phyloP scores from a whole-genome alignment of 2,797 vertebrate genomes.

The Paratrypauchen microcephalus region DNA sequence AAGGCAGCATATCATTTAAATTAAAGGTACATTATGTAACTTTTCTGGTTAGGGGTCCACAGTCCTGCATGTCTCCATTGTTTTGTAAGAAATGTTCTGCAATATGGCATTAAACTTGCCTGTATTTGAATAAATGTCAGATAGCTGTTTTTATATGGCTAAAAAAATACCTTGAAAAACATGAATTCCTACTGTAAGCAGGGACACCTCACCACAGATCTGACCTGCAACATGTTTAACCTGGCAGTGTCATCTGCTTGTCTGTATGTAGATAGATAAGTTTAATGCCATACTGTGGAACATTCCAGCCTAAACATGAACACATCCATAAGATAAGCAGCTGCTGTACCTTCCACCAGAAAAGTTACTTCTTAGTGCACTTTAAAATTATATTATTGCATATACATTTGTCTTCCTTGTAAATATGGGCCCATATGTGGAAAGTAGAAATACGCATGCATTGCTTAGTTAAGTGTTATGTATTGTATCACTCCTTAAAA shows the following conservation, averaged over 20 bases:
- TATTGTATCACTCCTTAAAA: background rate
- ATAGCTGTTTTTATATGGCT: background rate
- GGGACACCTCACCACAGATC: no score
- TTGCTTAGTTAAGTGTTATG: background rate
- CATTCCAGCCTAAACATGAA: background rate
- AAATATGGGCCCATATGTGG: background rate
- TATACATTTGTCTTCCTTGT: slow-evolving; percentile 5
- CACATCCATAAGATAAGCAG: background rate
- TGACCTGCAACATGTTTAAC: no score
- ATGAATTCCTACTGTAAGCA: background rate
- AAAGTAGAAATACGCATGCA: background rate
- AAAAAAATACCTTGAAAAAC: background rate
- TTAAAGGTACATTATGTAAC: background rate
- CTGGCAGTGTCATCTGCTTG: no score
- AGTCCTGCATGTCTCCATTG: background rate
- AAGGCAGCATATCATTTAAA: background rate
- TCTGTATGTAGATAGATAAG: no score
- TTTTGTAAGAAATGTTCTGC: background rate
- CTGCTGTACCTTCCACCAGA: background rate
- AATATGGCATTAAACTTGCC: background rate
- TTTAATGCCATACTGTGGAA: no score
- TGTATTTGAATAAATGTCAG: no score
- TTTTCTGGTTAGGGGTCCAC: background rate
- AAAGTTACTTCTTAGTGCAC: background rate
- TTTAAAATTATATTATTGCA: background rate